Conservation (phyloP, 37 sponge, comb jelly and placozoan species). For the Axinella damicornis region DNA sequence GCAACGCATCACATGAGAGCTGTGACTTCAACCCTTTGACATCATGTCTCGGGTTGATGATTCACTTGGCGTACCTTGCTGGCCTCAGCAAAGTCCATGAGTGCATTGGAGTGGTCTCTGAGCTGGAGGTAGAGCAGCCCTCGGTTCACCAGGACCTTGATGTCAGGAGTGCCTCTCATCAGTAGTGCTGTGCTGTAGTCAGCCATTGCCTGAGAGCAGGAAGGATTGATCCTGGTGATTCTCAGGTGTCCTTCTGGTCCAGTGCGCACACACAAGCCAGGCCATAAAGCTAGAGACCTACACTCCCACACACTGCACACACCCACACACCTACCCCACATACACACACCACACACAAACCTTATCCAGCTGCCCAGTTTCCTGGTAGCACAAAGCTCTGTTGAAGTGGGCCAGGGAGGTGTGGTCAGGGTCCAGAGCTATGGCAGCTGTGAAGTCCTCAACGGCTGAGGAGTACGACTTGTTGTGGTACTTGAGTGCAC, state of each 20-base stretch:
- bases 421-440: conserved; percentile 51
- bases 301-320: too few species aligned
- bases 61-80: conserved; percentile 10
- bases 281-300: too few species aligned
- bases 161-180: conserved; percentile 21
- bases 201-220: conserved; percentile 49
- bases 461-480: conserved; percentile 70
- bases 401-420: conserved; percentile 85
- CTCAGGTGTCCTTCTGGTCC: too few species aligned
- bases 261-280: too few species aligned
- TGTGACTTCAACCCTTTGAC: too few species aligned
- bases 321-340: too few species aligned
- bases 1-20: too few species aligned
- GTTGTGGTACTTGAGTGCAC: conserved; percentile 77
- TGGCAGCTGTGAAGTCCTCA: conserved; percentile 74
- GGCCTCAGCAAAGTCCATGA: conserved; percentile 81
- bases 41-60: too few species aligned
- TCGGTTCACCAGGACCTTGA: conserved; percentile 88
- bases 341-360: conserved; percentile 17
- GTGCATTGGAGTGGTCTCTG: conserved; percentile 77
- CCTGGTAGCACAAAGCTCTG: conserved; percentile 87
- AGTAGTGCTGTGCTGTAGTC: conserved; percentile 77
- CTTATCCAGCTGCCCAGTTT: conserved; percentile 52
- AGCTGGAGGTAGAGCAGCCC: conserved; percentile 84
- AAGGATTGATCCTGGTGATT: too few species aligned